Conservation (phyloP, 2,888 invertebrate genomes). For the Neoitamus cyanurus region DNA sequence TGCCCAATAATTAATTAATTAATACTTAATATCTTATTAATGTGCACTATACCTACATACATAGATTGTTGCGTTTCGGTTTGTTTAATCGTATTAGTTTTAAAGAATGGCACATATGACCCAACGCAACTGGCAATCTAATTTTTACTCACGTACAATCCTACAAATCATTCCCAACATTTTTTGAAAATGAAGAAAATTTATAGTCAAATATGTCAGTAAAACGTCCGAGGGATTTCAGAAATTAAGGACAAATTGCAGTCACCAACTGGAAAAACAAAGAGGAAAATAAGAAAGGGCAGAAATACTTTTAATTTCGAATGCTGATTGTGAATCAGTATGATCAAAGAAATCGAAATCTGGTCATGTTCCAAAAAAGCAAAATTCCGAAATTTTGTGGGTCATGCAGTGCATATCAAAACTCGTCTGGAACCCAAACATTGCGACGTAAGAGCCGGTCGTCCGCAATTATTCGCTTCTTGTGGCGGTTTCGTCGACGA, state of each 20-base stretch:
- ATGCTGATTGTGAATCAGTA: background rate
- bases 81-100: no score
- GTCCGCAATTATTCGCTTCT: slow-evolving; percentile 19
- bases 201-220: no score
- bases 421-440: background rate
- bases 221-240: background rate
- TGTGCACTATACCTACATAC: no score
- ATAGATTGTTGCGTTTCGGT: no score
- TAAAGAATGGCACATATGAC: no score
- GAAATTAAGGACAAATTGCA: background rate
- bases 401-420: slow-evolving; percentile 31
- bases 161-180: no score
- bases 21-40: no score
- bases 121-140: no score
- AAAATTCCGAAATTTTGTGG: slow-evolving; percentile 25
- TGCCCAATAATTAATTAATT: no score
- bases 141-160: no score
- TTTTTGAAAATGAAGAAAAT: no score
- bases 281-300: background rate
- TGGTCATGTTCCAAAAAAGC: slow-evolving; percentile 12
- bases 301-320: background rate
- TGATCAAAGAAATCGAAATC: slow-evolving; percentile 33
- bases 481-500: background rate
- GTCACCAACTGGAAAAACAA: background rate
- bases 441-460: background rate